A percentile compares a stretch with the other conserved stretches of the same genome.
phyloP scores from a whole-genome alignment of 2,113 vertebrate genomes.

The Stegostoma tigrinum region DNA sequence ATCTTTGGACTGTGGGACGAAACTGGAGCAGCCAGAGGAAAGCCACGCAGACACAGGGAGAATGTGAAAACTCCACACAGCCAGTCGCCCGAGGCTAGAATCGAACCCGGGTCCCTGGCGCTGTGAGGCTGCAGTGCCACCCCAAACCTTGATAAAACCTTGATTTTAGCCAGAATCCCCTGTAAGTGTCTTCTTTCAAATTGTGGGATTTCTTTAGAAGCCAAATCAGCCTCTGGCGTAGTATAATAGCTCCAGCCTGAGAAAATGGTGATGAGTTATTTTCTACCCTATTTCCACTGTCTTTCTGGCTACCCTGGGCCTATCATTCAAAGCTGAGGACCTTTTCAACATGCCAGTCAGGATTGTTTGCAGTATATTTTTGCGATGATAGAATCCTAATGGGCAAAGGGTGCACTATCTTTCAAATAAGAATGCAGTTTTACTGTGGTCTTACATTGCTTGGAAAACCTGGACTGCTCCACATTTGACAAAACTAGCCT shows the following conservation, averaged over 20 bases:
- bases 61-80: too few species aligned
- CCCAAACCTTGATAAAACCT: too few species aligned
- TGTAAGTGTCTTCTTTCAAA: neutral
- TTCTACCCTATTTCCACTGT: neutral
- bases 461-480: neutral
- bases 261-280: conserved; percentile 40
- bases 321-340: neutral
- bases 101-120: too few species aligned
- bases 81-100: too few species aligned
- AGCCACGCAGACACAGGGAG: too few species aligned
- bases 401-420: neutral
- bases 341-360: neutral
- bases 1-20: too few species aligned
- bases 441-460: neutral
- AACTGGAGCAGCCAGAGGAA: too few species aligned
- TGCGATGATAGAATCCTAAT: neutral
- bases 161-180: neutral
- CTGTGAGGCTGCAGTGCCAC: too few species aligned
- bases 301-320: neutral
- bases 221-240: neutral
- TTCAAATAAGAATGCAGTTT: neutral
- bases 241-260: conserved; percentile 40
- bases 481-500: neutral
- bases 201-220: neutral
- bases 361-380: neutral